These are phyloP conservation scores for Chaetura pelagica DNA, from an alignment of 2,113 vertebrate species.

Conservation along the genomic window DNA sequence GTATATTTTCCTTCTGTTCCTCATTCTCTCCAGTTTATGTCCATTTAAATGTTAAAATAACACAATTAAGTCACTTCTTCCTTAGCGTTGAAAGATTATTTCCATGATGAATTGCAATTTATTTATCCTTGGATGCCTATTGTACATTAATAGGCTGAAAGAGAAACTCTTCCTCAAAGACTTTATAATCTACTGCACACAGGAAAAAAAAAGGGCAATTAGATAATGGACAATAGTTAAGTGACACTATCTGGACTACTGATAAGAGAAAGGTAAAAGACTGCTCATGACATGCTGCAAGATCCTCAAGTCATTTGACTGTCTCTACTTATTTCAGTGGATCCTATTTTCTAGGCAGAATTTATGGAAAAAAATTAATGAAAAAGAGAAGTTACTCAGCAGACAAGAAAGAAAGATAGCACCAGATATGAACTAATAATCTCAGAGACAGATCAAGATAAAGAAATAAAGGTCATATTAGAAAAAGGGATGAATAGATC, in stretches of 20 bases:
- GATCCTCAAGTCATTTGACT: not conserved
- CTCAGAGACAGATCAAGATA: not conserved
- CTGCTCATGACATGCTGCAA: not conserved
- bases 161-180: not conserved
- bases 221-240: not conserved
- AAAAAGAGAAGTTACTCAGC: not conserved
- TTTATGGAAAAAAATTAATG: not conserved
- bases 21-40: slow-evolving; percentile 8
- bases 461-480: slow-evolving; percentile 47
- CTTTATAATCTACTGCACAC: not conserved
- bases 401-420: not conserved
- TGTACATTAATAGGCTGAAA: not conserved
- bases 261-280: not conserved
- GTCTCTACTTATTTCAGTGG: not conserved
- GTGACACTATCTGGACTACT: not conserved
- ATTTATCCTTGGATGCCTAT: not conserved
- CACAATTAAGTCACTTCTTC: slow-evolving; percentile 9
- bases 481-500: slow-evolving; percentile 1
- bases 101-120: not conserved
- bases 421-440: slow-evolving; percentile 40
- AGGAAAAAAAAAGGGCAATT: not conserved
- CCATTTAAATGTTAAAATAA: slow-evolving; percentile 41
- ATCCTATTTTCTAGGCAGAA: not conserved
- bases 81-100: not conserved
- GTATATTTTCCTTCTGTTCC: slow-evolving; percentile 46